Percentiles rank a stretch among this genome's conserved stretches.
Evolutionary conservation across 2,888 invertebrate genomes (phyloP).

Genomic region (Cartodere bifasciata): DNA sequence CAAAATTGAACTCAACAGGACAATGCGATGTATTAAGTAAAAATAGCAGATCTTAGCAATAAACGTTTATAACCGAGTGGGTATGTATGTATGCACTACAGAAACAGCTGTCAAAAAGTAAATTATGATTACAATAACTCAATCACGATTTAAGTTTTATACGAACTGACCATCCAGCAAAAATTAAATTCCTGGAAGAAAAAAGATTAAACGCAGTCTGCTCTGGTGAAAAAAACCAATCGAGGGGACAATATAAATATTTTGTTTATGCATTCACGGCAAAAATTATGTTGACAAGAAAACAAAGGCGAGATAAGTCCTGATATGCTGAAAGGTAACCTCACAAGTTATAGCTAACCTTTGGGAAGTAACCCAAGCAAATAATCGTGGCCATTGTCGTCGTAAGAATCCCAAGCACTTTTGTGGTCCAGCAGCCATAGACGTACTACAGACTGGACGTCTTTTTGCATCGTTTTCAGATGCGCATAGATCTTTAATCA

Average conservation of each 20-base stretch:
- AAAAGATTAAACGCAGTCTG: constrained; percentile 26
- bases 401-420: constrained; percentile 5
- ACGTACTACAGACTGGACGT: constrained; percentile 34
- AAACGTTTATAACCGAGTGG: constrained; percentile 12
- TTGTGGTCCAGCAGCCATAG: constrained; percentile 29
- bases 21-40: constrained; percentile 1
- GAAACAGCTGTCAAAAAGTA: constrained; percentile 21
- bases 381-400: constrained; percentile 8
- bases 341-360: constrained; percentile 37
- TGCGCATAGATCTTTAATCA: constrained; percentile 36
- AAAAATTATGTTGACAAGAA: constrained; percentile 40
- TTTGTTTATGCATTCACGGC: constrained; percentile 39
- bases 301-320: constrained; percentile 39
- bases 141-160: constrained; percentile 35
- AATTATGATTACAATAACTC: constrained; percentile 34
- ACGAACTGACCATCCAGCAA: constrained; percentile 27
- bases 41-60: constrained; percentile 4
- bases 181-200: constrained; percentile 34
- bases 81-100: constrained; percentile 11
- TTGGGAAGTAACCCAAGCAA: constrained; percentile 26
- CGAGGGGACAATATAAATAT: constrained; percentile 39
- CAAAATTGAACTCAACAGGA: no score
- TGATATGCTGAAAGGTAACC: constrained; percentile 36
- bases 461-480: constrained; percentile 31
- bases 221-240: constrained; percentile 31